Base-by-base conservation (phyloP, 2,888 invertebrate genomes). In the Tanytarsus gracilentus region DNA sequence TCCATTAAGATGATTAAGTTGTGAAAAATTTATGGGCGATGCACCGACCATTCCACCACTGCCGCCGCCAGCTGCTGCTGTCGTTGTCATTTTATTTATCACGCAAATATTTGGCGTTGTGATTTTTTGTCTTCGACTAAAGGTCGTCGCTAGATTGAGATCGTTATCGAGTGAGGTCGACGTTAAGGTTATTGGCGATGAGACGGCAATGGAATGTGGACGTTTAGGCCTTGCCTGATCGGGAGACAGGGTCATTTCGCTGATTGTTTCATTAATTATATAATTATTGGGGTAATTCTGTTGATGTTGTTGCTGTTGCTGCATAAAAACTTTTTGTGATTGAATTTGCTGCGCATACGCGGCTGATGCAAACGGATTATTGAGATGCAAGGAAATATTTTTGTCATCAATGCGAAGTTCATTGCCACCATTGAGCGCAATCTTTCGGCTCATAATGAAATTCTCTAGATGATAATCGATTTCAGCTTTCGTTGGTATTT, bases 181-280 rank as follows among this genome's bases (percentile, higher is more conserved):
- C 3, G 26, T 26, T 2, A 29, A 27, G 33, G 60, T 62, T 61
- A 40, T 61, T 29, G 51, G 62, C 7, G 64, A 55, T 50, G 73
- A 63, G 27, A 78, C 75, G 63, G 83, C 83, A 66, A 83, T 79
- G 67, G 83, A 83, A 70, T 81, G 82, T 36, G 84, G 83, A 59
- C 83, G 68, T 64, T 77, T 71, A 65, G 75, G 63, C 68, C 72
- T 61, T 61, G 75, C 68, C 66, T 55, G 55, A 26, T 55, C 55
- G 27, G 14, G 14, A 18, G 16, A 7, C 27, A 53, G 23, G 27
- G 40, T 55, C 11, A 40, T 26, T 68, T 69, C 68, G 70, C 52
- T 11, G 60, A 59, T 30, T 23, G 39, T 51, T 52, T 50, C 52
- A 30, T 39, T 53, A 21, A 40, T 27, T 16, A 33, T 18, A 36